These are phyloP conservation scores for Perodicticus potto DNA, from an alignment of 2,797 vertebrate species.

Conservation along the genomic window DNA sequence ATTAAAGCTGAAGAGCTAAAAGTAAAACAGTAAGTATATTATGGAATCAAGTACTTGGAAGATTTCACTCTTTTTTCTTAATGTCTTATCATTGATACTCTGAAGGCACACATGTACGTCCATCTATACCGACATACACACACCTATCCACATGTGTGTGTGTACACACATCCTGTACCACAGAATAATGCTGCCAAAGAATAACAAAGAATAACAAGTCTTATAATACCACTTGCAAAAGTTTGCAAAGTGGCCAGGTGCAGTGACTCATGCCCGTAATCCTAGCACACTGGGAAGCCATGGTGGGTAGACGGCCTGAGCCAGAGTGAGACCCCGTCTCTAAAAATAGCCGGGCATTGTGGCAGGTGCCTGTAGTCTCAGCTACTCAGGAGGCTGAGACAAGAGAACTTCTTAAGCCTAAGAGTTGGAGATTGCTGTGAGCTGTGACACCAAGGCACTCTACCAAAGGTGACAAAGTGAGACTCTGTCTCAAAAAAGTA, in stretches of 20 bases:
- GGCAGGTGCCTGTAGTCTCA: no score
- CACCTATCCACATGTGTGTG: background rate
- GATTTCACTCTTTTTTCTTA: conserved; percentile 8
- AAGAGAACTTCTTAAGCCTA: no score
- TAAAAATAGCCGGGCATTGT: no score
- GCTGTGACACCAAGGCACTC: no score
- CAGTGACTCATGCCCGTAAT: no score
- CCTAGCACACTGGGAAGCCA: no score
- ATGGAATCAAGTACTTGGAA: background rate
- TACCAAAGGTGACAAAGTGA: no score
- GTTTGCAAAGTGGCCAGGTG: background rate
- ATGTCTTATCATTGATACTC: conserved; percentile 19
- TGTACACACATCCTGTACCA: background rate
- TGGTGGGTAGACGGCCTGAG: no score
- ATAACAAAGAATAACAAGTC: conserved; percentile 18
- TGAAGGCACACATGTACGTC: background rate
- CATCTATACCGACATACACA: background rate
- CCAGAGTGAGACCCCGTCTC: no score
- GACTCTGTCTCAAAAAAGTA: no score
- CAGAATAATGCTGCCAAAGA: background rate
- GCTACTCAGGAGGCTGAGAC: no score
- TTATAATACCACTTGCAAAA: conserved; percentile 26
- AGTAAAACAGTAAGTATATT: conserved; percentile 2
- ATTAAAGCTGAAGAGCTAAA: conserved; percentile 39
- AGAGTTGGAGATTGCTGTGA: no score